Base-by-base conservation (phyloP, 1,140 invertebrate genomes). In the Neomicropteryx cornuta region DNA sequence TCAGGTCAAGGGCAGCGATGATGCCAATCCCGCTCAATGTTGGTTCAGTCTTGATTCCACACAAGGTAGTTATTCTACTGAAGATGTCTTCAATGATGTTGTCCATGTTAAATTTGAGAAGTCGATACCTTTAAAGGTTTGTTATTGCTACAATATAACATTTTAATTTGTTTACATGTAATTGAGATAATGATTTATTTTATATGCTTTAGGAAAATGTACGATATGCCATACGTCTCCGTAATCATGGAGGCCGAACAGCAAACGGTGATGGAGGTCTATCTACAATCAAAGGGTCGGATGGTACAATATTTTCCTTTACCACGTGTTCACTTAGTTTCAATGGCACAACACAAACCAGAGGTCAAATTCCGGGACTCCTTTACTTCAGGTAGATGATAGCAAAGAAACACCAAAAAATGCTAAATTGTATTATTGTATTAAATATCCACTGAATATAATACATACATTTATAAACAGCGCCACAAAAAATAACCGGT, bases 341-440 rank as follows among this genome's bases (percentile, higher is more conserved):
- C 50, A 96, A 97, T 65, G 93, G 92, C 38, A 92, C 94, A 1
- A 95, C 91, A 3, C 77, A 94, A 47, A 84, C 83, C 0, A 70
- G 94, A 24, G 95, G 95, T 28, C 95, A 99, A 66, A 81, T 98
- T 47, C 94, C 95, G 1, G 82, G 90, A 49, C 79, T 98, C 36
- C 70, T 97, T 4, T 98, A 97, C 59, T 92, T 58, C 36, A 53
- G 57, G 63, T 66, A 49, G 16, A 13, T 19, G n/a, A n/a, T n/a
- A n/a, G n/a, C n/a, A n/a, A n/a, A n/a, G n/a, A n/a, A n/a, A n/a
- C n/a, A n/a, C n/a, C n/a, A n/a, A n/a, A n/a, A n/a, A n/a, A n/a
- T n/a, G n/a, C n/a, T n/a, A n/a, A n/a, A n/a, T n/a, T n/a, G n/a
- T n/a, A n/a, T n/a, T n/a, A n/a, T n/a, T n/a, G n/a, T n/a, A n/a